A percentile compares a stretch with the other conserved stretches of the same genome.
phyloP scores from a whole-genome alignment of 2,888 invertebrate genomes.

The Gymnocheta viridis region DNA sequence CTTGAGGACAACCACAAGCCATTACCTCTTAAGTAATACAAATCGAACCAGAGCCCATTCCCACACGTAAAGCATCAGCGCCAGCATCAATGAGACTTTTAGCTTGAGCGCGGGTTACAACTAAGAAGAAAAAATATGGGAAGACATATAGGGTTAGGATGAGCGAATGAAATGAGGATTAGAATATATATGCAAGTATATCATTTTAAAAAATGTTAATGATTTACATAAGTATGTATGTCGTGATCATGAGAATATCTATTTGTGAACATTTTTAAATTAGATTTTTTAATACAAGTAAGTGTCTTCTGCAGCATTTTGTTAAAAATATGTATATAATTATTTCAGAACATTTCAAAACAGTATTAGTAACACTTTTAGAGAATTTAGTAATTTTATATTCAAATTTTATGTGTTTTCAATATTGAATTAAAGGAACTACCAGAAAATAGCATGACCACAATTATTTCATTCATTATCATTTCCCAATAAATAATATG shows the following conservation, averaged over 20 bases:
- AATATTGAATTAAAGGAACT: too few species aligned
- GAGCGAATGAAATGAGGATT: slow-evolving; percentile 46
- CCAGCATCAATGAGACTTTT: slow-evolving; percentile 98
- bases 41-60: slow-evolving; percentile 99
- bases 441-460: too few species aligned
- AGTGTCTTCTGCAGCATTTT: too few species aligned
- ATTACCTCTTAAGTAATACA: slow-evolving; percentile 99
- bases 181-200: too few species aligned
- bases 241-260: not conserved
- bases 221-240: not conserved
- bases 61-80: slow-evolving; percentile 97
- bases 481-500: too few species aligned
- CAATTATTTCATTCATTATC: too few species aligned
- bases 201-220: not conserved
- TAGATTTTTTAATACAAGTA: not conserved
- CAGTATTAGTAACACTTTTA: too few species aligned
- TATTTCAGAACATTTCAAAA: too few species aligned
- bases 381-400: too few species aligned
- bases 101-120: slow-evolving; percentile 98
- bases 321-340: too few species aligned
- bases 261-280: not conserved
- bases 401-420: too few species aligned
- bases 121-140: slow-evolving; percentile 79
- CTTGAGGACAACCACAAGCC: slow-evolving; percentile 99
- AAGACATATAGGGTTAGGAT: slow-evolving; percentile 35